Percentiles rank a stretch among this genome's conserved stretches.
phyloP scores from a whole-genome alignment of 2,888 invertebrate genomes.

The Metellina segmentata region DNA sequence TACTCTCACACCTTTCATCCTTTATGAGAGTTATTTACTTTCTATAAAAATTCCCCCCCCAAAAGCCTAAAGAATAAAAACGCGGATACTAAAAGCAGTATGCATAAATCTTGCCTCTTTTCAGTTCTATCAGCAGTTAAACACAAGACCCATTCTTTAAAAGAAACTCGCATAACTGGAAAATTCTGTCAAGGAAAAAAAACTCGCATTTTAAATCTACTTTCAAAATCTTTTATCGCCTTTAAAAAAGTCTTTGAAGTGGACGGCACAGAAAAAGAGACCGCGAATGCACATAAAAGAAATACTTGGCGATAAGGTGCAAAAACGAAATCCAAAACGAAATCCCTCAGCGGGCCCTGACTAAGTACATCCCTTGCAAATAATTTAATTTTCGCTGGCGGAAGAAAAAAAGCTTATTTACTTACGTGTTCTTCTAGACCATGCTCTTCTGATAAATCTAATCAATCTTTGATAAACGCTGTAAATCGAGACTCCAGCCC shows the following conservation, averaged over 20 bases:
- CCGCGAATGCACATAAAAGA: no score
- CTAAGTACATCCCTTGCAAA: background rate
- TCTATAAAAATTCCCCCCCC: no score
- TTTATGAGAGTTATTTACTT: no score
- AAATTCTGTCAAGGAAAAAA: background rate
- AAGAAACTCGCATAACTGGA: background rate
- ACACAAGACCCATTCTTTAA: no score
- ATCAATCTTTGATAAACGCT: conserved; percentile 71
- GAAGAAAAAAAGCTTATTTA: conserved; percentile 15
- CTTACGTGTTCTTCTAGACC: conserved; percentile 69
- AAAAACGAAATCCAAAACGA: background rate
- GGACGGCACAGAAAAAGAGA: background rate
- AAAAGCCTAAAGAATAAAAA: no score
- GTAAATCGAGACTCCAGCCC: conserved; percentile 74
- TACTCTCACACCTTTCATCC: no score
- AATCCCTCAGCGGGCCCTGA: background rate
- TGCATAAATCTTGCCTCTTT: no score
- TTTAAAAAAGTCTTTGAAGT: background rate
- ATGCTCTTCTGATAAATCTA: conserved; percentile 67
- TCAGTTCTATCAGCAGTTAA: no score
- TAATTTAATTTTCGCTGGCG: background rate
- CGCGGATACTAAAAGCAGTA: no score
- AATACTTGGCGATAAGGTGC: background rate
- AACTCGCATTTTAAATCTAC: background rate
- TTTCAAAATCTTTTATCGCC: background rate